Percentiles rank a stretch among this genome's conserved stretches.
Conservation (phyloP, 30 jellyfish, hydroid and myxozoan genomes). For the Euphysa ruthae region DNA sequence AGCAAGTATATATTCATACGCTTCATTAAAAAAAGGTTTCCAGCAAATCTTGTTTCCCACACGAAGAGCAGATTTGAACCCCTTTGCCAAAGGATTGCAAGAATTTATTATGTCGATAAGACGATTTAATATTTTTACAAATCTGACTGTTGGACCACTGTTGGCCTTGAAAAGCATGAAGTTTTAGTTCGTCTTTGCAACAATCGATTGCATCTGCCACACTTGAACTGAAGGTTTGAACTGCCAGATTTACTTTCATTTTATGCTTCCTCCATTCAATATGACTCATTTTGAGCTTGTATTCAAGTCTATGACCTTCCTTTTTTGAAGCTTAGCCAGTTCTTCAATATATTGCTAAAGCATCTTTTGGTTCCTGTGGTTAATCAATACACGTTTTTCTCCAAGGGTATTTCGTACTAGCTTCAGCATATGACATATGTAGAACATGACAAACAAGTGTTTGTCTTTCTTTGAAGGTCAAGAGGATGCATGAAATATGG, state of each 20-base stretch:
- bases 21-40: constrained; percentile 23
- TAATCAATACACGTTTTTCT: constrained; percentile 35
- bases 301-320: constrained; percentile 32
- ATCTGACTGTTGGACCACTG: constrained; percentile 9
- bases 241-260: constrained; percentile 65
- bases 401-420: constrained; percentile 49
- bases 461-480: constrained; percentile 15
- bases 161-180: constrained; percentile 36
- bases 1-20: constrained; percentile 14
- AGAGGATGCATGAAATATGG: constrained; percentile 35
- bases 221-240: constrained; percentile 54
- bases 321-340: constrained; percentile 25
- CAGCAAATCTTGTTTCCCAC: constrained; percentile 18
- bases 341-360: constrained; percentile 30
- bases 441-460: constrained; percentile 29
- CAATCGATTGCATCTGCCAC: constrained; percentile 56
- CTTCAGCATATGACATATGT: constrained; percentile 65
- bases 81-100: constrained; percentile 52
- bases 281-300: constrained; percentile 29
- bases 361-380: constrained; percentile 19
- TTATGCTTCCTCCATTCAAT: constrained; percentile 48
- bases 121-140: constrained; percentile 27
- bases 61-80: constrained; percentile 49
- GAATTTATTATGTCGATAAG: constrained; percentile 44
- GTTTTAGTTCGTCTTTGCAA: constrained; percentile 31